Evolutionary conservation across 2,797 vertebrate genomes (phyloP).

Genomic region (Hyperoplus lanceolatus): DNA sequence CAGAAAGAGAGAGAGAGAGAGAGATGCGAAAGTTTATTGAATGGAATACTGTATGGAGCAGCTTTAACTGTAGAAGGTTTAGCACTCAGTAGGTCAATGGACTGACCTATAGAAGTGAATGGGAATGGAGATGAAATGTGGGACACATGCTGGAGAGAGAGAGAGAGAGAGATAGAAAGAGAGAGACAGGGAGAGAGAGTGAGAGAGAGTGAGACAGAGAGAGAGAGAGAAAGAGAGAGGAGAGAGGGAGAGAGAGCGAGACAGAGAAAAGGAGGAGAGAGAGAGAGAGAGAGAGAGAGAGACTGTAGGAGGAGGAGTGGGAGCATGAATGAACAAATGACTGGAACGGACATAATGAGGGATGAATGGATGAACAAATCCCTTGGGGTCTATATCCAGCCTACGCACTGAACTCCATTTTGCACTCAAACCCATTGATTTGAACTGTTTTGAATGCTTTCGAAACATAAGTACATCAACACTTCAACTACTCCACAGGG

Average conservation of each 20-base stretch:
- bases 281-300: slow-evolving; percentile 45
- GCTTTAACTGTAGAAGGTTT: slow-evolving; percentile 19
- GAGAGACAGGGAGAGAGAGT: neutral
- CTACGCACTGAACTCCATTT: neutral
- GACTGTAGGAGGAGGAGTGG: slow-evolving; percentile 48
- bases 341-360: slow-evolving; percentile 44
- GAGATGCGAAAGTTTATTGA: slow-evolving; percentile 23
- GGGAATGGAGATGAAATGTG: slow-evolving; percentile 55
- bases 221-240: neutral
- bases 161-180: neutral
- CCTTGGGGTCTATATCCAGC: slow-evolving; percentile 12
- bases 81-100: slow-evolving; percentile 46
- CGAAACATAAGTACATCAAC: no score
- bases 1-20: no score
- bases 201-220: no score
- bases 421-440: neutral
- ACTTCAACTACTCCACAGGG: no score
- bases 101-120: slow-evolving; percentile 57
- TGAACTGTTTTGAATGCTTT: no score
- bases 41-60: slow-evolving; percentile 26
- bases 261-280: no score
- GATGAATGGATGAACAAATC: slow-evolving; percentile 42
- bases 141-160: slow-evolving; percentile 64
- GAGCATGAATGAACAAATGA: slow-evolving; percentile 55
- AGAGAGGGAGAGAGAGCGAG: slow-evolving; percentile 15